Conservation (phyloP, 2,888 invertebrate genomes). For the Orthonevra nobilis region DNA sequence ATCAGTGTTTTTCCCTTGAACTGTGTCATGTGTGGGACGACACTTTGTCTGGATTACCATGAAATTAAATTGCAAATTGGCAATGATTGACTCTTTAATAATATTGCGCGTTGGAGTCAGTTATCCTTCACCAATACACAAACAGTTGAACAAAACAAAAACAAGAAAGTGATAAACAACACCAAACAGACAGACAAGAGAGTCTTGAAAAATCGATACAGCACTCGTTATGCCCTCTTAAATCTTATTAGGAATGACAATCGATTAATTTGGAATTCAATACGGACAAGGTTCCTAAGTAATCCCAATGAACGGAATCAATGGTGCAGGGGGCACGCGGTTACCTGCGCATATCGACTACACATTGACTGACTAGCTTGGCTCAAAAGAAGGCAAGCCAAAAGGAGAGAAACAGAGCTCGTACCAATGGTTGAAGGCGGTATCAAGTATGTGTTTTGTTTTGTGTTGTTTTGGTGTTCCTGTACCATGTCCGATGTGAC, state of each 20-base stretch:
- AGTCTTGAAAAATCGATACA: constrained; percentile 73
- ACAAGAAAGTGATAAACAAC: constrained; percentile 50
- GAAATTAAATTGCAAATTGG: constrained; percentile 57
- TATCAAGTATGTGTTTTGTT: constrained; percentile 20
- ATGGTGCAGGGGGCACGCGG: constrained; percentile 7
- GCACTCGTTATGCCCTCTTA: constrained; percentile 73
- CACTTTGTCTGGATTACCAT: constrained; percentile 41
- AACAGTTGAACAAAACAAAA: constrained; percentile 32
- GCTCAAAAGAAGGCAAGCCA: background rate
- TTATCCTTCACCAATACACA: too few species aligned
- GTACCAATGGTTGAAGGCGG: constrained; percentile 16
- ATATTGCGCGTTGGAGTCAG: too few species aligned
- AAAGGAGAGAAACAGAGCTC: constrained; percentile 6
- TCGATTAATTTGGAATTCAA: constrained; percentile 78
- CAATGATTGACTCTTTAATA: too few species aligned
- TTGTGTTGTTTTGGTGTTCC: constrained; percentile 55
- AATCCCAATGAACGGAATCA: constrained; percentile 54
- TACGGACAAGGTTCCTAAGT: constrained; percentile 71
- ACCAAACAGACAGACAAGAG: constrained; percentile 43
- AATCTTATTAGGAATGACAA: constrained; percentile 77
- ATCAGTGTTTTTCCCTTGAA: constrained; percentile 7
- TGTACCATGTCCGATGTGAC: constrained; percentile 79
- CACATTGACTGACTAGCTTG: constrained; percentile 50
- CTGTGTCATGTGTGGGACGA: constrained; percentile 19
- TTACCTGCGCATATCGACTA: constrained; percentile 56